Evolutionary conservation across 2,888 invertebrate species (phyloP), one percentile per base, ranked within the genome.

Genomic region (Synergus gifuensis): DNA sequence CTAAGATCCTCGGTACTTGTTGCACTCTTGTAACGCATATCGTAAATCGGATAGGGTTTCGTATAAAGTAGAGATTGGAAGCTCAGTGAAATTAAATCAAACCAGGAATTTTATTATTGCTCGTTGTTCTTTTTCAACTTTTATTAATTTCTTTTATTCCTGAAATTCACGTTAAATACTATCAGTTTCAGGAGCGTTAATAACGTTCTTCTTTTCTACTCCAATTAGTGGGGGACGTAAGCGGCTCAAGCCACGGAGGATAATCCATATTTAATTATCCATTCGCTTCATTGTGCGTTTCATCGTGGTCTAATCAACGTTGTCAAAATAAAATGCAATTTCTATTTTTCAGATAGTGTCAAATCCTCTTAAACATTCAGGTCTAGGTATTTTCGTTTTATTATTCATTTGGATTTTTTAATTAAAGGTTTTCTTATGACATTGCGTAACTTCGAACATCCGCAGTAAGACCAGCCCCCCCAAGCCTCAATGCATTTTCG

Each of bases 231-330:
- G n/a, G n/a, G 2, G 3, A 54, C 9, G 16, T 54, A 54, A 54
- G 54, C 54, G 54, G 54, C n/a, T 54, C 9, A n/a, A 16, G 9
- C 81, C 64, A 80, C 77, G 62, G 54, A 77, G 83, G 84, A 85
- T 88, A 86, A 89, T 88, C 86, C 85, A 85, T 85, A 86, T 87
- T 89, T 89, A 89, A 89, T 89, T 87, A 88, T 85, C 84, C 79
- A 73, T 73, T 76, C 67, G 64, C 46, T 79, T 66, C 14, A 14
- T 40, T 54, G 54, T 54, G n/a, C n/a, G 9, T 54, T 54, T 54
- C 54, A 54, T 54, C 9, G n/a, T 3, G 54, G 54, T n/a, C n/a
- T n/a, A 54, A 54, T 54, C n/a, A 54, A 54, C 54, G n/a, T 9
- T 9, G 54, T 54, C n/a, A 54, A 54, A 54, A 54, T 54, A 54